phyloP scores from a whole-genome alignment of 1,140 invertebrate genomes.

The Ectropis grisescens region DNA sequence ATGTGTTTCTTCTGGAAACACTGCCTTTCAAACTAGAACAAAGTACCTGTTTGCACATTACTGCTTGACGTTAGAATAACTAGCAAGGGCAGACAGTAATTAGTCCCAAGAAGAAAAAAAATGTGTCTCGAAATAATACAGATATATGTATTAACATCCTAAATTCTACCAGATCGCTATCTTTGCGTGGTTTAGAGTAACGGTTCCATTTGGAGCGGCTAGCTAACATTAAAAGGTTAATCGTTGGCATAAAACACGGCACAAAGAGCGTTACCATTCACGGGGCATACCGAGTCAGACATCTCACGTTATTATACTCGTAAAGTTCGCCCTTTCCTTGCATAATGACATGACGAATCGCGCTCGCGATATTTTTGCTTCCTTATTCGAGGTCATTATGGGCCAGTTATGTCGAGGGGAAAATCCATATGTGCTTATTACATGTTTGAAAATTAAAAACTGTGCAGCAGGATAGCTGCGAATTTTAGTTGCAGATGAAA shows the following conservation, averaged over 20 bases:
- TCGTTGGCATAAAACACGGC: slow-evolving; percentile 64
- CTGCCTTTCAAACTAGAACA: too few relatives aligned
- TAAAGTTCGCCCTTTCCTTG: slow-evolving; percentile 68
- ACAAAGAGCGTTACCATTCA: slow-evolving; percentile 62
- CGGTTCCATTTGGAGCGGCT: slow-evolving; percentile 44
- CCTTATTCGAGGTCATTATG: slow-evolving; percentile 59
- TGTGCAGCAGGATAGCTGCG: background rate
- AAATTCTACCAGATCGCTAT: too few relatives aligned
- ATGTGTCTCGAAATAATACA: too few relatives aligned
- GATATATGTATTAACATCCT: too few relatives aligned
- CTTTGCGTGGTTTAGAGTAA: too few relatives aligned
- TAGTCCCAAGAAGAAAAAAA: too few relatives aligned
- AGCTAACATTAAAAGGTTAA: slow-evolving; percentile 66
- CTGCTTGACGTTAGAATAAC: too few relatives aligned
- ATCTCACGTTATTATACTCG: slow-evolving; percentile 67
- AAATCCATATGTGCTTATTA: too few relatives aligned
- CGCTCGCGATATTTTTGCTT: slow-evolving; percentile 64
- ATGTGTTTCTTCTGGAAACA: too few relatives aligned
- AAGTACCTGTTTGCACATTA: too few relatives aligned
- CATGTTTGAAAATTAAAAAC: slow-evolving; percentile 9
- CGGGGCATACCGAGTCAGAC: slow-evolving; percentile 52
- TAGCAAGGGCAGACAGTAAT: too few relatives aligned
- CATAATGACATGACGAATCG: slow-evolving; percentile 69
- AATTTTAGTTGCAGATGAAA: slow-evolving; percentile 18
- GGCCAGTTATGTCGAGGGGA: slow-evolving; percentile 31